Evolutionary conservation across 1,140 invertebrate species (phyloP).

Genomic region (Anastatus disparis): DNA sequence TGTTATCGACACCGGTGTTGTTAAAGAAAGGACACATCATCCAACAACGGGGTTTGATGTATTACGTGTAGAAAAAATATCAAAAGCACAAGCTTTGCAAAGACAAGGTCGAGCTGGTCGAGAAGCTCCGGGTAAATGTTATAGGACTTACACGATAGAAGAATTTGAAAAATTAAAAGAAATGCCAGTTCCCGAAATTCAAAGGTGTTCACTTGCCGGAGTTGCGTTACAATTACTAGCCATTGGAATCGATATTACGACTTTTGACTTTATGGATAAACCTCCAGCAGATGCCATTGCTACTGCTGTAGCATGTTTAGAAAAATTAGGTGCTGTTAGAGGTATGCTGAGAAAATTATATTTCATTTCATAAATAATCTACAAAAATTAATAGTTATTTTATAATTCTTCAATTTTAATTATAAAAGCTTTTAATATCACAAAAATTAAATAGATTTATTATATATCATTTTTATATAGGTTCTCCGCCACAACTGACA

Average conservation of each 20-base stretch:
- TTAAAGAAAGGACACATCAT: constrained; percentile 88
- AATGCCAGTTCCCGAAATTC: constrained; percentile 88
- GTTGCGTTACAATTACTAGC: constrained; percentile 86
- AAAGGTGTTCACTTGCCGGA: constrained; percentile 80
- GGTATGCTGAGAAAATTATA: constrained; percentile 46
- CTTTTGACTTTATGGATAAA: constrained; percentile 93
- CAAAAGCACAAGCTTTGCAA: constrained; percentile 93
- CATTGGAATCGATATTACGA: constrained; percentile 81
- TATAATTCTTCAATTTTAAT: no score
- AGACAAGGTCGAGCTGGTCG: constrained; percentile 87
- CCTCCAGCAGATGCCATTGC: constrained; percentile 78
- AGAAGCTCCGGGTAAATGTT: constrained; percentile 84
- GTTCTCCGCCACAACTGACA: constrained; percentile 75
- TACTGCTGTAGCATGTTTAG: constrained; percentile 76
- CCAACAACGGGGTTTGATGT: constrained; percentile 85
- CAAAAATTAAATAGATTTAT: no score
- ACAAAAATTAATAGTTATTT: no score
- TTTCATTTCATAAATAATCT: neutral
- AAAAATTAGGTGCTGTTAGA: constrained; percentile 80
- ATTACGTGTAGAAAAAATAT: constrained; percentile 84
- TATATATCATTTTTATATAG: constrained; percentile 49
- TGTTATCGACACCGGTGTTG: constrained; percentile 95
- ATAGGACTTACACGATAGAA: constrained; percentile 81
- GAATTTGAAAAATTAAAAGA: constrained; percentile 78
- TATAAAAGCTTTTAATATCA: no score